Conservation (phyloP, 1,140 invertebrate species). For the Apis mellifera region Amel_HAv3.1 CM009939.2:8691501-8692000, state of each 20-base stretch:
- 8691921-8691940: background rate
- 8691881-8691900: background rate
- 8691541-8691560: background rate
- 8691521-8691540: constrained; percentile 24
- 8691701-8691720: background rate
- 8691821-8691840: background rate
- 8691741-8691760: constrained; percentile 4
- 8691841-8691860: constrained; percentile 6
- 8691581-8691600: background rate
- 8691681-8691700: constrained; percentile 4
- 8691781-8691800: background rate
- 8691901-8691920: constrained; percentile 4
- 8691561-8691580: background rate
- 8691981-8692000: background rate
- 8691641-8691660: too few relatives aligned
- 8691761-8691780: background rate
- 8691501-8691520: constrained; percentile 24
- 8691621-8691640: too few relatives aligned
- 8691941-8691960: background rate
- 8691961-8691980: background rate
- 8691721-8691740: background rate
- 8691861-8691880: background rate
- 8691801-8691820: background rate
- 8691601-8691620: background rate
- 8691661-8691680: background rate